phyloP scores from a whole-genome alignment of 1,140 invertebrate species.

The Centruroides sculpturatus region DNA sequence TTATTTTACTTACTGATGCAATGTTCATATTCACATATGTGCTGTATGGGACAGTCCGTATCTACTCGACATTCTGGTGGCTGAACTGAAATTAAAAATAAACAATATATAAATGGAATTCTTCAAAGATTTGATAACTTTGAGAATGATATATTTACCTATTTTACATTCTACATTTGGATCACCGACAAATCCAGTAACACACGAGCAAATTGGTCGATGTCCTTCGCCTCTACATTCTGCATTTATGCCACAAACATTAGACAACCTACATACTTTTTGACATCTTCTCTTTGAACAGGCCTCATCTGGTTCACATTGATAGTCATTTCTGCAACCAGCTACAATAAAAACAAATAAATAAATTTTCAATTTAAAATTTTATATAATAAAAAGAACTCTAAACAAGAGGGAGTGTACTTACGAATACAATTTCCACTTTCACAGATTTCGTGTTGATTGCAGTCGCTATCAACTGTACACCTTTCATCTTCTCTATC shows the following conservation, averaged over 20 bases:
- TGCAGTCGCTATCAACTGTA: slow-evolving; percentile 18
- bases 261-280: slow-evolving; percentile 37
- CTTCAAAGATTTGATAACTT: too few species aligned
- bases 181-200: slow-evolving; percentile 22
- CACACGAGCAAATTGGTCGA: slow-evolving; percentile 23
- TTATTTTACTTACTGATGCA: slow-evolving; percentile 17
- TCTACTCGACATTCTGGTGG: slow-evolving; percentile 23
- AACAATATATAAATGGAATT: too few species aligned
- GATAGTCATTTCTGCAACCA: slow-evolving; percentile 54
- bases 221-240: slow-evolving; percentile 19
- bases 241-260: slow-evolving; percentile 36
- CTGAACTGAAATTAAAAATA: slow-evolving; percentile 3
- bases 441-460: slow-evolving; percentile 18
- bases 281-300: slow-evolving; percentile 67
- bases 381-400: not conserved
- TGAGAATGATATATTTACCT: slow-evolving; percentile 40
- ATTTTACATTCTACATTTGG: slow-evolving; percentile 61
- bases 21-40: slow-evolving; percentile 18
- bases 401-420: not conserved
- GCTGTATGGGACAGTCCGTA: slow-evolving; percentile 16
- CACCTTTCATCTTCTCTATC: slow-evolving; percentile 10
- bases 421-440: slow-evolving; percentile 13
- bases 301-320: slow-evolving; percentile 58
- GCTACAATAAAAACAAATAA: slow-evolving; percentile 2
- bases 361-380: not conserved